phyloP scores from a whole-genome alignment of 2,113 vertebrate species.

The Pelecanoides urinatrix region DNA sequence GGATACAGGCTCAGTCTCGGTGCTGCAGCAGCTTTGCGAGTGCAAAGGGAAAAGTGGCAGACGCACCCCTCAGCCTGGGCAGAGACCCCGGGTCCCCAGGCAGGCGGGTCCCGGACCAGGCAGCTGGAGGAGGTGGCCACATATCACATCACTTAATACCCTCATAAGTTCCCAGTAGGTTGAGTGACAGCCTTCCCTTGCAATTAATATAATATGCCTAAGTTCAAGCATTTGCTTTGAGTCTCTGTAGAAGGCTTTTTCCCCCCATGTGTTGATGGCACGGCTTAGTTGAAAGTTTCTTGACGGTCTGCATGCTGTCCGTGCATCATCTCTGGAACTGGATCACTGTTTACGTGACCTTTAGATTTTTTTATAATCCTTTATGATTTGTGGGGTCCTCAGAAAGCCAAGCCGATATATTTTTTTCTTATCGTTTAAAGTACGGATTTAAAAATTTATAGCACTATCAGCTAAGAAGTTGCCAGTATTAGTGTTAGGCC shows the following conservation, averaged over 20 bases:
- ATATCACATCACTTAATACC: neutral
- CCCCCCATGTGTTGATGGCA: neutral
- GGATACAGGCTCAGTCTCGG: rapidly evolving
- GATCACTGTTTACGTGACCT: neutral
- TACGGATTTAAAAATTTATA: neutral
- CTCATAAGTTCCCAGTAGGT: rapidly evolving
- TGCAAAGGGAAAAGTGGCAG: neutral
- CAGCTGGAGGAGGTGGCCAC: too few species aligned
- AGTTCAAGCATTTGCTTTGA: neutral
- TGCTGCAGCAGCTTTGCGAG: neutral
- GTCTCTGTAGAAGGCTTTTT: neutral
- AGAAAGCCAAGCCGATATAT: neutral
- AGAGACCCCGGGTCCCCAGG: rapidly evolving
- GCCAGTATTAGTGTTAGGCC: neutral
- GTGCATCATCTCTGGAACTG: neutral
- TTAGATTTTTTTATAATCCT: neutral
- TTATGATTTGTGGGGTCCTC: neutral
- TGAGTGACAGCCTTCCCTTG: neutral
- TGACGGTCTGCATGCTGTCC: neutral
- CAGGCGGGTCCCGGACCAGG: neutral
- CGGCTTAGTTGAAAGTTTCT: neutral
- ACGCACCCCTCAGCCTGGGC: neutral
- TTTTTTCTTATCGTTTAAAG: neutral
- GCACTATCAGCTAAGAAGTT: neutral
- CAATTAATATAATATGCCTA: neutral